Percentiles rank a stretch among this genome's conserved stretches.
Conservation (phyloP, 1,140 invertebrate species). For the Littorina saxatilis region DNA sequence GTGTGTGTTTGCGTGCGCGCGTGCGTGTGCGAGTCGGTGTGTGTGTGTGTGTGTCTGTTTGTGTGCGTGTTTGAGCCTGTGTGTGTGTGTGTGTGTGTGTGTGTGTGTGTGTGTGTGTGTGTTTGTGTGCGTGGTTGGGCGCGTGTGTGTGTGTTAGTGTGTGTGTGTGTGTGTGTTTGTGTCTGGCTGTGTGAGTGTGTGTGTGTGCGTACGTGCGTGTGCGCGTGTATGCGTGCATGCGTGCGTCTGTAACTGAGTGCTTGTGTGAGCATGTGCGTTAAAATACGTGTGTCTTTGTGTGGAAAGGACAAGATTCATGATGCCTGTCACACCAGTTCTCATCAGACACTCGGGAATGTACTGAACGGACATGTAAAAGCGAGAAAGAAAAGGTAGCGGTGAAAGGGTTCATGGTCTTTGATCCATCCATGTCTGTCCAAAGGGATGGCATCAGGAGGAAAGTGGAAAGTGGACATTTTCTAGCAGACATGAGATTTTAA, state of each 20-base stretch:
- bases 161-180: neutral
- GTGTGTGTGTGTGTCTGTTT: constrained; percentile 1
- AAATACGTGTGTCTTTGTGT: neutral
- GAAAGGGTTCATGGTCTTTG: too few relatives aligned
- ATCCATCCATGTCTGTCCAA: too few relatives aligned
- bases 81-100: neutral
- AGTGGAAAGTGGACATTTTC: too few relatives aligned
- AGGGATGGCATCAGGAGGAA: too few relatives aligned
- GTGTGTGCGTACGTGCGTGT: neutral
- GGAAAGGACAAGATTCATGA: too few relatives aligned
- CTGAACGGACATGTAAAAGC: too few relatives aligned
- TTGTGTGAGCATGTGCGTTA: neutral
- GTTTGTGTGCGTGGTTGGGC: neutral
- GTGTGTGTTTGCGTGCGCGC: neutral
- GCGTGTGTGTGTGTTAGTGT: neutral
- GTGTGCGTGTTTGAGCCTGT: neutral
- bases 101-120: neutral
- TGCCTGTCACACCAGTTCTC: too few relatives aligned
- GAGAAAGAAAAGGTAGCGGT: too few relatives aligned
- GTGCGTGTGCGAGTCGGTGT: neutral
- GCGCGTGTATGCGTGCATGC: neutral
- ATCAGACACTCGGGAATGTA: too few relatives aligned
- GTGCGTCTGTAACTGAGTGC: too few relatives aligned
- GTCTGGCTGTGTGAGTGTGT: neutral
- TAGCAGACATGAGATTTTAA: too few relatives aligned